These are phyloP conservation scores for Caradrina clavipalpis DNA, from an alignment of 2,888 invertebrate genomes.

Conservation along the genomic window DNA sequence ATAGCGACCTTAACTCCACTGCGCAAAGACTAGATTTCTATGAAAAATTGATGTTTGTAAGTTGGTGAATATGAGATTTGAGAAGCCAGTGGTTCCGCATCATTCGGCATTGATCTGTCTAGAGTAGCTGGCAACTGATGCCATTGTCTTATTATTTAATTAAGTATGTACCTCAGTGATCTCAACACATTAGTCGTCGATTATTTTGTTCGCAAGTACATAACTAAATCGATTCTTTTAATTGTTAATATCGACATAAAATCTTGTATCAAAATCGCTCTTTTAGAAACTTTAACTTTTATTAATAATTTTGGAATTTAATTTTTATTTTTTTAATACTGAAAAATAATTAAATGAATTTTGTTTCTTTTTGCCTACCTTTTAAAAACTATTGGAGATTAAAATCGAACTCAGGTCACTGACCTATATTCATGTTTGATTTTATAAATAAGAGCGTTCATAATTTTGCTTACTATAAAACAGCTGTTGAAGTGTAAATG, in stretches of 20 bases:
- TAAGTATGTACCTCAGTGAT: conserved; percentile 36
- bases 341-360: too few species aligned
- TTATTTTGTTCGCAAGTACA: neutral
- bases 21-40: conserved; percentile 55
- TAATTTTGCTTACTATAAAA: neutral
- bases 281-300: neutral
- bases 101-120: conserved; percentile 81
- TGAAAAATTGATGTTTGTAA: conserved; percentile 4
- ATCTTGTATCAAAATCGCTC: too few species aligned
- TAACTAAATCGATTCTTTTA: too few species aligned
- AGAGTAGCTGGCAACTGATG: conserved; percentile 65
- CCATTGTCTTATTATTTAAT: conserved; percentile 66
- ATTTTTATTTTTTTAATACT: too few species aligned
- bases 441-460: neutral
- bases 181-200: conserved; percentile 29
- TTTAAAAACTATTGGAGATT: too few species aligned
- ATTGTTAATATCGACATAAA: too few species aligned
- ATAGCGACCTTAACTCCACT: conserved; percentile 34
- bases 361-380: too few species aligned
- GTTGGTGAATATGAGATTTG: conserved; percentile 61
- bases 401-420: neutral
- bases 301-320: too few species aligned
- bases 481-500: neutral
- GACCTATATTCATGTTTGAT: neutral
- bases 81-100: conserved; percentile 80